These are phyloP conservation scores for Calephelis nemesis DNA, from an alignment of 1,140 invertebrate genomes.

Conservation along the genomic window DNA sequence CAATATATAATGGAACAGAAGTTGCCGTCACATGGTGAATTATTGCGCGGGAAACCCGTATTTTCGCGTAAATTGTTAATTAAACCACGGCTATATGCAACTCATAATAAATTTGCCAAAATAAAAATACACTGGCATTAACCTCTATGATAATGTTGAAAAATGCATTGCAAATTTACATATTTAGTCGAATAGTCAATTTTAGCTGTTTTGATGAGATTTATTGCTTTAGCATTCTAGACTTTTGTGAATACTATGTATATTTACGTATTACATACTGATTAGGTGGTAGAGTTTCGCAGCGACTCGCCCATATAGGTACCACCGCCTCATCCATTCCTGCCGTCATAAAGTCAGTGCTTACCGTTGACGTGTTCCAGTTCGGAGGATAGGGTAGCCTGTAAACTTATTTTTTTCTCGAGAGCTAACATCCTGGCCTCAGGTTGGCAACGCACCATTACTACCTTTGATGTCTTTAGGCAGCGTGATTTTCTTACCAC, in stretches of 20 bases:
- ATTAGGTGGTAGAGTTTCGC: too few relatives aligned
- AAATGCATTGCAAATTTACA: conserved; percentile 14
- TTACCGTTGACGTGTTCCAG: too few relatives aligned
- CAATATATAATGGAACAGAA: conserved; percentile 28
- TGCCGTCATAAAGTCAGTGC: too few relatives aligned
- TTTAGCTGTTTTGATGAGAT: conserved; percentile 1
- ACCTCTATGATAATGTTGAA: conserved; percentile 15
- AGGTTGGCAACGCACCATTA: too few relatives aligned
- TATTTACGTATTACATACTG: too few relatives aligned
- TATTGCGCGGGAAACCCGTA: conserved; percentile 35
- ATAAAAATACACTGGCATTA: conserved; percentile 17
- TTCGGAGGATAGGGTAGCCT: too few relatives aligned
- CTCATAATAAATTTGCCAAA: conserved; percentile 33
- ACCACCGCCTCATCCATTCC: too few relatives aligned
- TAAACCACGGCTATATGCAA: conserved; percentile 44
- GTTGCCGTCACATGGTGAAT: conserved; percentile 36
- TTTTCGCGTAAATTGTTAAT: conserved; percentile 43
- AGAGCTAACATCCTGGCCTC: too few relatives aligned
- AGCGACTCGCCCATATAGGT: too few relatives aligned
- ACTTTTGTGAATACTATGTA: not conserved
- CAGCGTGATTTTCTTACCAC: too few relatives aligned
- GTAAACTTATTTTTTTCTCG: too few relatives aligned
- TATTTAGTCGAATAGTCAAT: not conserved
- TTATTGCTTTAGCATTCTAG: not conserved
- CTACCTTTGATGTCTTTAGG: too few relatives aligned